phyloP scores from a whole-genome alignment of 2,888 invertebrate genomes.

The Mythimna lalbum region DNA sequence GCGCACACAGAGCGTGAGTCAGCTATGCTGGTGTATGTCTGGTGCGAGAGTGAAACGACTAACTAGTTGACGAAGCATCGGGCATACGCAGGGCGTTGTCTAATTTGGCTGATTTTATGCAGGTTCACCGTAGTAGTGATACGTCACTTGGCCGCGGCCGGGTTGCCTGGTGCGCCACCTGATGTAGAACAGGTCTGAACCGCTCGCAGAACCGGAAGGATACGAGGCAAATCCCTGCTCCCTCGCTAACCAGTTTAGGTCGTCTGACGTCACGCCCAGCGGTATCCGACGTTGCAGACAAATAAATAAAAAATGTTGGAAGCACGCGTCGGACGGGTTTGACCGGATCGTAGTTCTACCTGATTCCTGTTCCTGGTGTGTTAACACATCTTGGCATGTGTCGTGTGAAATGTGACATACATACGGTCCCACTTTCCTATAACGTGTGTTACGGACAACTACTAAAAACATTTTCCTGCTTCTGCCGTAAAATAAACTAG shows the following conservation, averaged over 20 bases:
- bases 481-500: neutral
- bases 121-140: conserved; percentile 75
- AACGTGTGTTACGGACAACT: neutral
- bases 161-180: conserved; percentile 84
- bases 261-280: conserved; percentile 90
- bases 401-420: conserved; percentile 70
- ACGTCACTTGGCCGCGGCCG: conserved; percentile 82
- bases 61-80: conserved; percentile 70
- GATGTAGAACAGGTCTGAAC: conserved; percentile 89
- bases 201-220: conserved; percentile 91
- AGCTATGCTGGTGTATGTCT: conserved; percentile 82
- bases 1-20: conserved; percentile 85
- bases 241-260: conserved; percentile 91
- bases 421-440: conserved; percentile 18
- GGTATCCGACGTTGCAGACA: conserved; percentile 90
- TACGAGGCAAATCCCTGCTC: conserved; percentile 90
- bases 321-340: conserved; percentile 90
- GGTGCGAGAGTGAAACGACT: conserved; percentile 76
- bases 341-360: conserved; percentile 91
- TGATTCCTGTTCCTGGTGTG: conserved; percentile 90
- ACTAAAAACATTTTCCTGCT: neutral
- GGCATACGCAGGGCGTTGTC: conserved; percentile 62
- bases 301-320: conserved; percentile 91
- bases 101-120: conserved; percentile 72
- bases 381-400: conserved; percentile 80